Evolutionary conservation across 2,888 invertebrate species (phyloP), one percentile per base, ranked within the genome.

Genomic region (Andricus curvator): DNA sequence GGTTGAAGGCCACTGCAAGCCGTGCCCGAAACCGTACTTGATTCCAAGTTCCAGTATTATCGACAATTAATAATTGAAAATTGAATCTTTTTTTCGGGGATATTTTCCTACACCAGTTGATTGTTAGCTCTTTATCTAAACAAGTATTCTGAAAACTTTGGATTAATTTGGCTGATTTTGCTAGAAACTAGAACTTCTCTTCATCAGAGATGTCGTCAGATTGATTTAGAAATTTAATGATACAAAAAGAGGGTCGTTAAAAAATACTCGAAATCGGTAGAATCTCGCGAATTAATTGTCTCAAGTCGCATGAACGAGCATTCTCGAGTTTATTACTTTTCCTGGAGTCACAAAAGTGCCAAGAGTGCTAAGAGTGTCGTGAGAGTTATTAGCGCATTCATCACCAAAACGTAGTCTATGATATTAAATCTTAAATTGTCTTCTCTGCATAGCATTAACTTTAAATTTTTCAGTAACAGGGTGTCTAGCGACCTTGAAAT

Each of bases 291-390:
- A 44, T 48, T 51, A 70, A 70, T 70, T 70, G 48, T 25, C 70
- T 70, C 48, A 44, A 70, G 48, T 70, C 44, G 70, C 29, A 17
- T 70, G 11, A 70, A 70, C 48, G 51, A 48, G 70, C 41, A 70
- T 70, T 70, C 70, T 70, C 44, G 25, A 51, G 70, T 70, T 70
- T 70, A 70, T 51, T 51, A 29, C 48, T 70, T 70, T 51, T 70
- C 70, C 70, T 70, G 70, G 70, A 70, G 48, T 22, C n/a, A 3
- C 22, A n/a, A 37, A 37, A 37, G 8, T 37, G 9, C 37, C 5
- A 2, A 41, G 41, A 41, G 13, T 67, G 33, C 11, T 17, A 67
- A 67, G 20, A 41, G 20, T n/a, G 41, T 67, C 56, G 56, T 56
- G 56, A 56, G 9, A 56, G n/a, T n/a, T 56, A 56, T 56, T 56